Conservation (phyloP, 2,797 vertebrate species). For the Euthynnus affinis region DNA sequence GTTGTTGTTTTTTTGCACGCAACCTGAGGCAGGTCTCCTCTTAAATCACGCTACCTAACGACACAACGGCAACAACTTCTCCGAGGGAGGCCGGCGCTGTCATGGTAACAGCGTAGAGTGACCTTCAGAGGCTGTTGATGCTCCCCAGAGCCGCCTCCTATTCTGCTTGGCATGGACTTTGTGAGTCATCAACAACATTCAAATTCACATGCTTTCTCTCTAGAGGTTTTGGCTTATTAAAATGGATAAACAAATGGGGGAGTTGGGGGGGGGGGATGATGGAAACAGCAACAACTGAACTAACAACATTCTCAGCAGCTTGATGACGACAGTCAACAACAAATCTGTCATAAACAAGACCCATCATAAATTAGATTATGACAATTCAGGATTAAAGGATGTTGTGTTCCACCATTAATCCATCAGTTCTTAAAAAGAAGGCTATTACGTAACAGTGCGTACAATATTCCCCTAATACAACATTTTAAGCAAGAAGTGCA, state of each 20-base stretch:
- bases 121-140: slow-evolving; percentile 79
- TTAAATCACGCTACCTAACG: slow-evolving; percentile 50
- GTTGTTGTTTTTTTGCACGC: slow-evolving; percentile 33
- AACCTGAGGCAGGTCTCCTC: slow-evolving; percentile 34
- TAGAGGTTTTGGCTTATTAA: slow-evolving; percentile 63
- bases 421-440: slow-evolving; percentile 17
- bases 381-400: slow-evolving; percentile 24
- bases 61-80: slow-evolving; percentile 59
- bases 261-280: no score
- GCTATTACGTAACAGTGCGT: slow-evolving; percentile 32
- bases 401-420: slow-evolving; percentile 13
- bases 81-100: slow-evolving; percentile 72
- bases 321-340: slow-evolving; percentile 20
- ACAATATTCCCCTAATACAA: no score
- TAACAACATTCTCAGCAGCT: slow-evolving; percentile 9
- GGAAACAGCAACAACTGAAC: slow-evolving; percentile 42
- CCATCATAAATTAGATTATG: slow-evolving; percentile 11
- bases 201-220: slow-evolving; percentile 70
- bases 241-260: slow-evolving; percentile 60
- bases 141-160: slow-evolving; percentile 73
- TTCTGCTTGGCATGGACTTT: slow-evolving; percentile 74
- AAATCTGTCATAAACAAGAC: slow-evolving; percentile 17
- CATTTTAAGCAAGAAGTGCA: not conserved
- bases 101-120: slow-evolving; percentile 79
- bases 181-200: slow-evolving; percentile 80